Evolutionary conservation across 2,888 invertebrate genomes (phyloP).

Genomic region (Syrista parreyssii): DNA sequence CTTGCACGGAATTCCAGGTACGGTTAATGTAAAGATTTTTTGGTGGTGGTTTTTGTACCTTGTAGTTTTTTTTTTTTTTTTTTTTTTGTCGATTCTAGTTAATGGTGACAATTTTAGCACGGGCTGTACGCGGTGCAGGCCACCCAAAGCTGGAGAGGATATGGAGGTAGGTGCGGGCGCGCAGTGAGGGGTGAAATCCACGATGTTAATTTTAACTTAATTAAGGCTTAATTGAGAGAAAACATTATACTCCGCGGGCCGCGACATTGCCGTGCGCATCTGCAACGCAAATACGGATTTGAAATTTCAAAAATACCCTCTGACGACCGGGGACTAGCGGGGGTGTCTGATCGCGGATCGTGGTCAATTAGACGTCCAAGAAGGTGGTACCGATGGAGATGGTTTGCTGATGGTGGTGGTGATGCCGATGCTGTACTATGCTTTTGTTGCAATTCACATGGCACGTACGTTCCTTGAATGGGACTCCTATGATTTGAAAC

Average conservation of each 20-base stretch:
- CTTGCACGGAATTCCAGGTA: not conserved
- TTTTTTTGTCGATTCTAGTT: not conserved
- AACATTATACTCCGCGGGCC: constrained; percentile 62
- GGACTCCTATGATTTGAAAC: constrained; percentile 53
- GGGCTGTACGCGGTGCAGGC: constrained; percentile 59
- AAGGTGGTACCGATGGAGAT: constrained; percentile 30
- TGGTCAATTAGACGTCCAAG: constrained; percentile 57
- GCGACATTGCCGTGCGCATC: constrained; percentile 62
- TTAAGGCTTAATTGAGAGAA: constrained; percentile 67
- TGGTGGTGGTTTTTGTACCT: not conserved
- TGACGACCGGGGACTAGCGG: constrained; percentile 25
- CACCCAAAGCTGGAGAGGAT: constrained; percentile 58
- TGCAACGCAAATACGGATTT: constrained; percentile 66
- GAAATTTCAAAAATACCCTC: constrained; percentile 63
- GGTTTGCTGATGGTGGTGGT: constrained; percentile 2
- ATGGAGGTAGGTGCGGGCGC: constrained; percentile 40
- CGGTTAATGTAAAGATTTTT: not conserved
- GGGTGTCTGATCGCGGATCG: constrained; percentile 57
- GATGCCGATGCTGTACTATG: not conserved
- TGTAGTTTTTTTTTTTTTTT: no score
- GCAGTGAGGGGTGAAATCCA: constrained; percentile 57
- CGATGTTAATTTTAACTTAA: constrained; percentile 67
- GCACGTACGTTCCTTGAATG: constrained; percentile 56
- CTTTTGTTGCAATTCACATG: not conserved
- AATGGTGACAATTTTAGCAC: constrained; percentile 27